These are phyloP conservation scores for Scaptomyza cyrtandrae DNA, from an alignment of 2,888 invertebrate genomes.

Conservation along the genomic window DNA sequence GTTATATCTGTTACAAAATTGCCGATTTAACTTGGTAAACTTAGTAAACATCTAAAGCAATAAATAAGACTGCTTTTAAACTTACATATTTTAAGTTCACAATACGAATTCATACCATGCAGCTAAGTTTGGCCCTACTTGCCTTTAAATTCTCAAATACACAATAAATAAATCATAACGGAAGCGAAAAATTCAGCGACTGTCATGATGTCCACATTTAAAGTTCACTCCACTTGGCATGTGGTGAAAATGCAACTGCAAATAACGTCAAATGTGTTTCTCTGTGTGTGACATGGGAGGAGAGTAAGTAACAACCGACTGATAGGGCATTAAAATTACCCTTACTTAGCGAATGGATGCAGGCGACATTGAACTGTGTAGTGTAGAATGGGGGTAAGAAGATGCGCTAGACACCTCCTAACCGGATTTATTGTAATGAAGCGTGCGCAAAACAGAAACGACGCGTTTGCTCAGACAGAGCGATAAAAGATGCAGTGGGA, in stretches of 20 bases:
- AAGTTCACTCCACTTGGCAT: constrained; percentile 44
- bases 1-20: too few species aligned
- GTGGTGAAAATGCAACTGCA: constrained; percentile 59
- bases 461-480: constrained; percentile 58
- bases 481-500: constrained; percentile 74
- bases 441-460: constrained; percentile 80
- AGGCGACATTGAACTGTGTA: constrained; percentile 1
- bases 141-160: not conserved
- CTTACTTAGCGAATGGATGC: constrained; percentile 43
- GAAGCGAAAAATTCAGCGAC: constrained; percentile 21
- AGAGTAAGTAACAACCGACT: constrained; percentile 39
- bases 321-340: constrained; percentile 81
- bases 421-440: constrained; percentile 83
- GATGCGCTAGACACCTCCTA: constrained; percentile 58
- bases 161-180: constrained; percentile 23
- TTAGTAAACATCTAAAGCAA: not conserved
- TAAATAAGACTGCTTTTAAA: not conserved
- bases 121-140: not conserved
- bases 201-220: constrained; percentile 42
- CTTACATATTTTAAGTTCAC: not conserved
- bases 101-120: not conserved
- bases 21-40: too few species aligned
- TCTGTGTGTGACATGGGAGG: not conserved
- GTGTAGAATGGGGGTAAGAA: constrained; percentile 6
- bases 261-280: constrained; percentile 34